phyloP scores from a whole-genome alignment of 2,888 invertebrate genomes.

The Gisinianus flammeolus region DNA sequence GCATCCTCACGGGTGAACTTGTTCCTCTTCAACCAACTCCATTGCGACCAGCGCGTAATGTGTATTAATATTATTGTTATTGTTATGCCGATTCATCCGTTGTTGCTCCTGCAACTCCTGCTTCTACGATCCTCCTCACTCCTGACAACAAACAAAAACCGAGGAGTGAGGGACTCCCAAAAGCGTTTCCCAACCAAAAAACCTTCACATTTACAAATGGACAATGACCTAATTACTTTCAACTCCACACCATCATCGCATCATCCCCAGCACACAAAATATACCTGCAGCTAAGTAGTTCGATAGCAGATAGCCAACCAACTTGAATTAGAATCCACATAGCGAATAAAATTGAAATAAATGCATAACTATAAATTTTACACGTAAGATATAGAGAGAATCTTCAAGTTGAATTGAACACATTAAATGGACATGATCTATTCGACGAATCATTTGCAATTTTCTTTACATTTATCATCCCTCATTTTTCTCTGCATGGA shows the following conservation, averaged over 20 bases:
- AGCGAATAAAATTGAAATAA: slow-evolving; percentile 23
- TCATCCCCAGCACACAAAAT: neutral
- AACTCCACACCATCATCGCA: neutral
- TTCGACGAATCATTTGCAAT: too few relatives aligned
- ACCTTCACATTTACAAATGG: slow-evolving; percentile 14
- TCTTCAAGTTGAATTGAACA: too few relatives aligned
- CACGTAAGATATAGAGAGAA: too few relatives aligned
- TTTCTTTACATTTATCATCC: too few relatives aligned
- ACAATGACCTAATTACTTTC: slow-evolving; percentile 35
- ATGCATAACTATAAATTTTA: neutral
- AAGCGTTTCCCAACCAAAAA: neutral
- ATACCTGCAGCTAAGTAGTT: too few relatives aligned
- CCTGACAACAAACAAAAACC: neutral
- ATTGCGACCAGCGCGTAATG: slow-evolving; percentile 27
- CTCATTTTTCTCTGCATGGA: too few relatives aligned
- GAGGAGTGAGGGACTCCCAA: slow-evolving; percentile 21
- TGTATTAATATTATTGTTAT: neutral
- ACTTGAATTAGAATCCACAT: neutral
- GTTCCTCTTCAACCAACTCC: slow-evolving; percentile 30
- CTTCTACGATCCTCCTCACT: too few relatives aligned
- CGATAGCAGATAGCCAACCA: too few relatives aligned
- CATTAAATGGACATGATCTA: too few relatives aligned
- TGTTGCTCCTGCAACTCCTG: too few relatives aligned
- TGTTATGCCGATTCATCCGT: neutral
- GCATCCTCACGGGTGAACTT: too few relatives aligned